Evolutionary conservation across 2,113 vertebrate species (phyloP).

Genomic region (Phaethon lepturus): DNA sequence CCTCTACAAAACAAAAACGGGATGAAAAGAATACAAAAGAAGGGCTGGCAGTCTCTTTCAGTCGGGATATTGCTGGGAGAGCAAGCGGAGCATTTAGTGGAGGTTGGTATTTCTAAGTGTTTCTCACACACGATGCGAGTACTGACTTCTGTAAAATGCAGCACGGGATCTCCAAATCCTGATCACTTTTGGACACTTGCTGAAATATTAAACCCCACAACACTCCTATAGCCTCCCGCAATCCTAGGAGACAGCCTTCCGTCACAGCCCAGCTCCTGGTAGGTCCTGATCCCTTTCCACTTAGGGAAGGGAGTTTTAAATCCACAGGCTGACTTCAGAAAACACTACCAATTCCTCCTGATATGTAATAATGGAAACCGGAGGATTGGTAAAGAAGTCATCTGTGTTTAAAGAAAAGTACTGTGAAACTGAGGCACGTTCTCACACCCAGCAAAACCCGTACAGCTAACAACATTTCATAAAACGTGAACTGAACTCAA

Average conservation of each 20-base stretch:
- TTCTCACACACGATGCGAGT: fast-evolving
- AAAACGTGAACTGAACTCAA: background rate
- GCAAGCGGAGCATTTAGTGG: fast-evolving
- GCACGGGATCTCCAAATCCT: background rate
- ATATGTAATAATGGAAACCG: fast-evolving
- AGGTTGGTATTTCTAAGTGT: background rate
- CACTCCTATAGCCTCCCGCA: background rate
- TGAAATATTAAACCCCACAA: background rate
- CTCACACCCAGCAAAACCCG: background rate
- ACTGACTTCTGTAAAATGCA: background rate
- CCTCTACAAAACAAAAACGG: constrained; percentile 79
- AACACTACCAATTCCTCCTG: background rate
- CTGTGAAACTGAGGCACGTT: background rate
- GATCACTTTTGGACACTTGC: background rate
- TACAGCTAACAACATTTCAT: background rate
- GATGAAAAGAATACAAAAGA: background rate
- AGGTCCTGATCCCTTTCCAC: background rate
- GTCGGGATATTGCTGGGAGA: fast-evolving
- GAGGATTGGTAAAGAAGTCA: background rate
- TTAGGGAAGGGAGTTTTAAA: background rate
- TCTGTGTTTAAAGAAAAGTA: background rate
- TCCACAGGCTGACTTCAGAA: background rate
- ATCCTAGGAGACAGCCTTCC: background rate
- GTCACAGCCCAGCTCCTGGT: background rate
- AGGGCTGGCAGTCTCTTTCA: background rate